A percentile compares a stretch with the other conserved stretches of the same genome.
Conservation (phyloP, 2,797 vertebrate species). For the Tachyglossus aculeatus region DNA sequence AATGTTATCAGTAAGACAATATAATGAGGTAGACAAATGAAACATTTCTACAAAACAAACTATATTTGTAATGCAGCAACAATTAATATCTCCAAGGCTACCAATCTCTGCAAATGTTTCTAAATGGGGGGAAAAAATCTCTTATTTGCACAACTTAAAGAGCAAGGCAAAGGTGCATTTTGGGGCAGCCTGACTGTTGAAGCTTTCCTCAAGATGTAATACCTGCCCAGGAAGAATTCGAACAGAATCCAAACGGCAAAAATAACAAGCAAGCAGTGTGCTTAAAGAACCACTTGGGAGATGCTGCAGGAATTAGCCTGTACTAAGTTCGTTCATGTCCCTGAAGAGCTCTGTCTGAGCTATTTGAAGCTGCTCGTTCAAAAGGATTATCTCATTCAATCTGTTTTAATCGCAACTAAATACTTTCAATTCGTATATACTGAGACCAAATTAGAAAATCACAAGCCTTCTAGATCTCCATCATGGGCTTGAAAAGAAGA, state of each 20-base stretch:
- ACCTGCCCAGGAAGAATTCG: conserved; percentile 3
- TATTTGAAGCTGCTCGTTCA: conserved; percentile 87
- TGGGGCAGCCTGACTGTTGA: background rate
- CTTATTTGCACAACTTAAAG: conserved; percentile 8
- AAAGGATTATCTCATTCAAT: conserved; percentile 89
- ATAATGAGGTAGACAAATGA: too few relatives aligned
- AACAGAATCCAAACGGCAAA: conserved; percentile 44
- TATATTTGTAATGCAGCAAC: too few relatives aligned
- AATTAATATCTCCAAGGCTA: too few relatives aligned
- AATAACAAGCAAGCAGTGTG: conserved; percentile 28
- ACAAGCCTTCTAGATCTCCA: conserved; percentile 68
- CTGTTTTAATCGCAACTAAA: conserved; percentile 91
- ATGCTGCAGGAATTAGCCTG: conserved; percentile 74
- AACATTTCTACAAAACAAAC: too few relatives aligned
- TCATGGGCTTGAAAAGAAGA: conserved; percentile 37
- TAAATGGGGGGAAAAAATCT: too few relatives aligned
- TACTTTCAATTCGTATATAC: conserved; percentile 81
- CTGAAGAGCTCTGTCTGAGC: conserved; percentile 77
- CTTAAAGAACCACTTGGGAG: conserved; percentile 59
- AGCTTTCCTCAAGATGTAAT: conserved; percentile 25
- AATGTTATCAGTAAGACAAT: too few relatives aligned
- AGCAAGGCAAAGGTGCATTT: background rate
- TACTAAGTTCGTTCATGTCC: conserved; percentile 74
- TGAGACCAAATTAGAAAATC: conserved; percentile 72
- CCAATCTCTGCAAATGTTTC: too few relatives aligned